Conservation (phyloP, 2,888 invertebrate species). For the Pseudoips prasinana region DNA sequence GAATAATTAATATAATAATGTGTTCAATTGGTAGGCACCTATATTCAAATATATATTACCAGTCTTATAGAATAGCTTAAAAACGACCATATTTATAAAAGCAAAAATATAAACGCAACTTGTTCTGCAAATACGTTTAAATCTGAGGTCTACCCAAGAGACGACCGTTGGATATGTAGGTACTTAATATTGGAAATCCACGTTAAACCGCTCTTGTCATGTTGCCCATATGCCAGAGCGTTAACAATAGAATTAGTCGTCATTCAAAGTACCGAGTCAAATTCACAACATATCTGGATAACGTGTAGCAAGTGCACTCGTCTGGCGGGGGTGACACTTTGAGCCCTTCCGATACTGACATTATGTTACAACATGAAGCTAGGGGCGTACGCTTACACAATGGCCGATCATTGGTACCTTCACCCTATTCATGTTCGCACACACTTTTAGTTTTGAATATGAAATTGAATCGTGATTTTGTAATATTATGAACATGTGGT, state of each 20-base stretch:
- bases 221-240: slow-evolving; percentile 70
- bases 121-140: no score
- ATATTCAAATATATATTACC: no score
- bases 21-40: no score
- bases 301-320: slow-evolving; percentile 75
- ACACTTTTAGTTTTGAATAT: slow-evolving; percentile 38
- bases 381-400: slow-evolving; percentile 64
- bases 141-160: slow-evolving; percentile 2
- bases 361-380: slow-evolving; percentile 70
- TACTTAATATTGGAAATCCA: slow-evolving; percentile 48
- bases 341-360: slow-evolving; percentile 76
- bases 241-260: slow-evolving; percentile 79
- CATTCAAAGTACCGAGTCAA: slow-evolving; percentile 74
- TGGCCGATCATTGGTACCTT: slow-evolving; percentile 63
- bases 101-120: no score
- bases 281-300: slow-evolving; percentile 71
- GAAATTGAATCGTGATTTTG: slow-evolving; percentile 23
- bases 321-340: slow-evolving; percentile 73
- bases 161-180: slow-evolving; percentile 19
- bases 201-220: slow-evolving; percentile 60
- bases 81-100: no score
- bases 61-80: no score
- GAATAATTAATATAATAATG: no score
- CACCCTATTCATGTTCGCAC: slow-evolving; percentile 53
- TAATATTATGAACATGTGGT: slow-evolving; percentile 23